phyloP scores from a whole-genome alignment of 2,113 vertebrate genomes.

The Hypocryptadius cinnamomeus region DNA sequence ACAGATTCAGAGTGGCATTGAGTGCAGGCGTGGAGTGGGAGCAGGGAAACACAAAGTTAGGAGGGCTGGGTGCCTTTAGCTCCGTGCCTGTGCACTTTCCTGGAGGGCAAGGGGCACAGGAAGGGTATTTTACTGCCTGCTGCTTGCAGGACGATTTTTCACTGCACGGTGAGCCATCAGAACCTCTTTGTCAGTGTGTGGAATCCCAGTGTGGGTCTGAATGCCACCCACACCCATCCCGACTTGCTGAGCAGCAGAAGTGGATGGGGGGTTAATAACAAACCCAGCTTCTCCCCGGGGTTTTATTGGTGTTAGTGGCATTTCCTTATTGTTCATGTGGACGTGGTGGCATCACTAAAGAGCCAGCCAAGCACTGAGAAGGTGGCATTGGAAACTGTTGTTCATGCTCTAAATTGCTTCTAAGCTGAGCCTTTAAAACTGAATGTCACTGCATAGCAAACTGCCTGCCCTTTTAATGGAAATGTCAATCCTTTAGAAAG shows the following conservation, averaged over 20 bases:
- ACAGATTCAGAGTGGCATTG: constrained; percentile 31
- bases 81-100: neutral
- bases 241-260: neutral
- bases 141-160: neutral
- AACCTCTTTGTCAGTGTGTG: neutral
- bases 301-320: neutral
- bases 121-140: neutral
- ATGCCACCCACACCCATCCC: neutral
- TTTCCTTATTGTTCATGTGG: neutral
- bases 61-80: neutral
- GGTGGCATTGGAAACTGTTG: neutral
- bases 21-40: neutral
- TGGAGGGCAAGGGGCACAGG: neutral
- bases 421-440: constrained; percentile 16
- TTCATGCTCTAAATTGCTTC: neutral
- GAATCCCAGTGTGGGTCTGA: neutral
- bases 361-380: neutral
- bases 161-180: neutral
- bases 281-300: neutral
- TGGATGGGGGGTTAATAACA: neutral
- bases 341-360: neutral
- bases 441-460: neutral
- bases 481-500: constrained; percentile 42
- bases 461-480: constrained; percentile 42
- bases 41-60: neutral